Percentiles rank a stretch among this genome's conserved stretches.
phyloP scores from a whole-genome alignment of 2,113 vertebrate genomes.

The Hippocampus mohnikei region DNA sequence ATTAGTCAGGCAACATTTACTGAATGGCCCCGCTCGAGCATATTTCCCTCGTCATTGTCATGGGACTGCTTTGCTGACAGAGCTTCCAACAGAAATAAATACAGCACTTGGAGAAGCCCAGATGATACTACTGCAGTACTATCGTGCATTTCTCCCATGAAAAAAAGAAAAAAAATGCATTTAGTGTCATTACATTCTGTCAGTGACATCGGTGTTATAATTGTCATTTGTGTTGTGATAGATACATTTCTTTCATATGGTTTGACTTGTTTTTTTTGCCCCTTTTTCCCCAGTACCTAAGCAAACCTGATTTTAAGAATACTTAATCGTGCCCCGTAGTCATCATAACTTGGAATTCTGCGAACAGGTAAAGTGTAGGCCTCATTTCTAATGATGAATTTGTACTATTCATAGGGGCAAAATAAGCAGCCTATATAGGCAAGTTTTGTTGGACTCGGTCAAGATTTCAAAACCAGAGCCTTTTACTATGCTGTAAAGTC shows the following conservation, averaged over 20 bases:
- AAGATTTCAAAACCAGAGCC: neutral
- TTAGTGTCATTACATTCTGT: neutral
- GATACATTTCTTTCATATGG: neutral
- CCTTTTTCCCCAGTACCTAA: neutral
- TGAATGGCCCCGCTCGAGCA: neutral
- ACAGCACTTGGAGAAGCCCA: neutral
- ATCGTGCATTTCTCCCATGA: neutral
- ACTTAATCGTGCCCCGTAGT: neutral
- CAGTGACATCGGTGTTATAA: neutral
- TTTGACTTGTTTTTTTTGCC: neutral
- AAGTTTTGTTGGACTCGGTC: neutral
- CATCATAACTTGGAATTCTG: neutral
- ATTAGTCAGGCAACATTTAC: neutral
- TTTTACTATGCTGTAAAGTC: neutral
- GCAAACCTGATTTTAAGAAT: neutral
- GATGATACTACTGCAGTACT: neutral
- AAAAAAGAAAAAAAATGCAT: neutral
- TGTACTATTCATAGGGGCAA: neutral
- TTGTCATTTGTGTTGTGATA: neutral
- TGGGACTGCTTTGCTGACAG: neutral
- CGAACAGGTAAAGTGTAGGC: neutral
- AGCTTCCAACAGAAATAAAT: neutral
- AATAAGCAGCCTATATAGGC: neutral
- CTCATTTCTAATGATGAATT: neutral
- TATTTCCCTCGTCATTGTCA: neutral